Base-by-base conservation (phyloP, 2,888 invertebrate genomes). In the Coenonympha glycerion region DNA sequence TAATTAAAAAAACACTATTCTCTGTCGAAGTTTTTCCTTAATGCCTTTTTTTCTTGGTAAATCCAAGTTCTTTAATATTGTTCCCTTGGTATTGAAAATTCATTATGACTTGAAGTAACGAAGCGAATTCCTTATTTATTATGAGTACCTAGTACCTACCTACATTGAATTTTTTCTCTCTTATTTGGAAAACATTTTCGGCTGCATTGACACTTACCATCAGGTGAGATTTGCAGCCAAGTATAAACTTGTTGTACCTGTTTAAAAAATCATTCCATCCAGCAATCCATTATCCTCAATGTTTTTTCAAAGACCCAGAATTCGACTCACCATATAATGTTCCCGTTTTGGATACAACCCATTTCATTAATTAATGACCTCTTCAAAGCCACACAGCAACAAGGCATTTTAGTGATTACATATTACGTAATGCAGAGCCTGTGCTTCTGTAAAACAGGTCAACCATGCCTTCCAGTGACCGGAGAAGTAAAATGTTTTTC, bases 401-500 rank as follows among this genome's bases (percentile, higher is more conserved):
- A 33, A 34, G 46, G 47, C 51, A 51, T 54, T n/a, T n/a, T 47
- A 54, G 54, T 54, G 54, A 54, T 54, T 54, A 54, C 47, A 54
- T 47, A 49, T 51, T 54, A 54, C 47, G 52, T 52, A 49, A 55
- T 49, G 52, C 26, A 36, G 46, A 51, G 41, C 24, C 40, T 52
- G 52, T 33, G 52, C 49, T 52, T 41, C 24, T 33, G 47, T 41
- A 39, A 76, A 76, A 60, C 73, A 73, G 80, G 80, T 76, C 76
- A 76, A 59, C 61, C 54, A 61, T 61, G 56, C 56, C 68, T 66
- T 57, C 64, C 73, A 60, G 59, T 77, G 79, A 73, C 73, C 75
- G 75, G 76, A 77, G 75, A 71, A 61, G 62, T 62, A 69, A 62
- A 67, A 65, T 67, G 59, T 66, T 66, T 64, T 63, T 66, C 59